These are phyloP conservation scores for Salminus brasiliensis DNA, from an alignment of 2,113 vertebrate genomes.

Conservation along the genomic window DNA sequence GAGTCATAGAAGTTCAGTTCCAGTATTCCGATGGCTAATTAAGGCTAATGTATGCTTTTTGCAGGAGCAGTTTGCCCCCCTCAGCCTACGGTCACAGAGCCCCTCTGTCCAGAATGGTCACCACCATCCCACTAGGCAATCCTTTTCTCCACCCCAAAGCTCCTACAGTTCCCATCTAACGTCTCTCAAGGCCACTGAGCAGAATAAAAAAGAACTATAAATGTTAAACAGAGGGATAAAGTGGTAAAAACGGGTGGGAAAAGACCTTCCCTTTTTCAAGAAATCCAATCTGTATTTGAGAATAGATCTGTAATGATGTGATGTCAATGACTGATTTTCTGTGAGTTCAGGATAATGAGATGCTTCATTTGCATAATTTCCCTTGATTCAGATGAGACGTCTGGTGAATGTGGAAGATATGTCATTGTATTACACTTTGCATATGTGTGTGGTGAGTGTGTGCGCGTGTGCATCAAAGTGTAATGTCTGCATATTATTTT, in stretches of 20 bases:
- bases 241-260: constrained; percentile 64
- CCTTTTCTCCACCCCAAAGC: constrained; percentile 53
- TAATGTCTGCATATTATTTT: constrained; percentile 30
- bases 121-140: constrained; percentile 58
- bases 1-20: neutral
- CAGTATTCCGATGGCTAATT: neutral
- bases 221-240: constrained; percentile 48
- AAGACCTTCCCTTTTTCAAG: constrained; percentile 61
- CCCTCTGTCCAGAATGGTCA: constrained; percentile 63
- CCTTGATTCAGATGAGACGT: constrained; percentile 78
- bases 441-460: constrained; percentile 14
- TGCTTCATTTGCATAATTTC: constrained; percentile 77
- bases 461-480: constrained; percentile 38
- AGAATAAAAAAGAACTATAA: constrained; percentile 3
- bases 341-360: constrained; percentile 73
- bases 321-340: constrained; percentile 71
- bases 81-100: constrained; percentile 41
- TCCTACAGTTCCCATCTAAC: constrained; percentile 45
- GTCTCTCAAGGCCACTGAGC: neutral
- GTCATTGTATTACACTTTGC: constrained; percentile 29
- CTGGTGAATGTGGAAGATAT: constrained; percentile 67
- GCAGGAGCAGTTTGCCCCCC: constrained; percentile 38
- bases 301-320: constrained; percentile 73
- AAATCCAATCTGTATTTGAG: constrained; percentile 73
- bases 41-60: constrained; percentile 7